Evolutionary conservation across 2,888 invertebrate genomes (phyloP).

Genomic region (Nebria brevicollis): DNA sequence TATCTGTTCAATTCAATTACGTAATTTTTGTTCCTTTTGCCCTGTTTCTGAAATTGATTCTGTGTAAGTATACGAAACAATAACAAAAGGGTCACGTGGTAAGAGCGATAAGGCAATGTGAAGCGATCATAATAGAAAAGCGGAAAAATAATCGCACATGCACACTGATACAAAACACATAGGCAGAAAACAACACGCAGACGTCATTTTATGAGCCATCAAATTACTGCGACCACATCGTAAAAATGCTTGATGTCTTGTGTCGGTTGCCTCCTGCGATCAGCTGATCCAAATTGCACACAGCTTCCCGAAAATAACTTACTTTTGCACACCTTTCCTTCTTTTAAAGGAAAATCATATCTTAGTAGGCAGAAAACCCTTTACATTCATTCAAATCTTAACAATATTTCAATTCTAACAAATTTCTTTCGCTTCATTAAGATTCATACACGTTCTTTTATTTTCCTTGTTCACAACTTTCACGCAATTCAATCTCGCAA

Average conservation of each 20-base stretch:
- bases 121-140: slow-evolving; percentile 24
- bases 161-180: slow-evolving; percentile 15
- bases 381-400: too few species aligned
- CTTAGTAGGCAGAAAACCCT: too few species aligned
- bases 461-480: too few species aligned
- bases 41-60: slow-evolving; percentile 25
- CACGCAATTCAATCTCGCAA: too few species aligned
- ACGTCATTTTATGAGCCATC: slow-evolving; percentile 48
- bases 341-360: too few species aligned
- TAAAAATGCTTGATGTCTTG: slow-evolving; percentile 49
- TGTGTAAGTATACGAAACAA: slow-evolving; percentile 24
- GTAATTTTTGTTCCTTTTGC: too few species aligned
- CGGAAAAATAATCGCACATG: slow-evolving; percentile 37
- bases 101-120: slow-evolving; percentile 11
- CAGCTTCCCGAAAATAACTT: background rate
- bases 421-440: too few species aligned
- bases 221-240: slow-evolving; percentile 48
- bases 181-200: slow-evolving; percentile 32
- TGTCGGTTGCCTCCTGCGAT: slow-evolving; percentile 19
- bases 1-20: too few species aligned
- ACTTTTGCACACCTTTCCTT: too few species aligned
- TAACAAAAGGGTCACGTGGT: slow-evolving; percentile 8
- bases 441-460: too few species aligned
- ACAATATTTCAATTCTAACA: too few species aligned
- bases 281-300: slow-evolving; percentile 34